Conservation (phyloP, 2,888 invertebrate species). For the Drosophila conformis region DNA sequence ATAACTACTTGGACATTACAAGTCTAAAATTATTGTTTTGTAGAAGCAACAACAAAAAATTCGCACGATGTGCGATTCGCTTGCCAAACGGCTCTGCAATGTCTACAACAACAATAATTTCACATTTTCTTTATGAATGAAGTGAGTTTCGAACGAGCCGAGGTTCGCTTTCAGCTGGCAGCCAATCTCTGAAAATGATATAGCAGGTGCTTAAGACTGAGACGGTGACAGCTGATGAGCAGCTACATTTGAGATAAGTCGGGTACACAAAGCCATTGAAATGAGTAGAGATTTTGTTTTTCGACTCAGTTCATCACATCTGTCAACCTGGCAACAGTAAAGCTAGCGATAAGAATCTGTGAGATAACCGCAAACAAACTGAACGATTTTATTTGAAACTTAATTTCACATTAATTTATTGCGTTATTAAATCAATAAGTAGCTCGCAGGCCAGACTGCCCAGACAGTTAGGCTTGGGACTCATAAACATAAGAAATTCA, state of each 20-base stretch:
- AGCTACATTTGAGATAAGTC: slow-evolving; percentile 30
- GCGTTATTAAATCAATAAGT: neutral
- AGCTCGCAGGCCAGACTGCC: neutral
- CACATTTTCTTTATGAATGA: slow-evolving; percentile 59
- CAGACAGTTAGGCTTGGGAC: neutral
- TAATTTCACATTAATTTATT: slow-evolving; percentile 11
- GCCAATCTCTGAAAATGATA: slow-evolving; percentile 20
- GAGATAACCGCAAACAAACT: slow-evolving; percentile 20
- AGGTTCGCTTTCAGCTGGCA: slow-evolving; percentile 12
- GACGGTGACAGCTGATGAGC: slow-evolving; percentile 20
- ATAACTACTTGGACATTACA: slow-evolving; percentile 53
- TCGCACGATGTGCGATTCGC: slow-evolving; percentile 67
- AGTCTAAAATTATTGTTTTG: slow-evolving; percentile 62
- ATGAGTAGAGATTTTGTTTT: slow-evolving; percentile 11
- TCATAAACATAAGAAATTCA: neutral
- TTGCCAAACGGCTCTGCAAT: slow-evolving; percentile 50
- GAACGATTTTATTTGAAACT: neutral
- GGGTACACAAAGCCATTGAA: slow-evolving; percentile 2
- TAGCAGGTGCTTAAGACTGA: neutral
- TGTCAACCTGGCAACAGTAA: slow-evolving; percentile 32
- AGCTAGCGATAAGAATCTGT: slow-evolving; percentile 38
- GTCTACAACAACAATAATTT: slow-evolving; percentile 48
- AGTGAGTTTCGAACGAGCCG: slow-evolving; percentile 31
- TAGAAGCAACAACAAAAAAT: slow-evolving; percentile 46
- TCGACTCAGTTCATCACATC: neutral